Percentiles rank a stretch among this genome's conserved stretches.
Evolutionary conservation across 2,888 invertebrate genomes (phyloP).

Genomic region (Diplolepis rosae): DNA sequence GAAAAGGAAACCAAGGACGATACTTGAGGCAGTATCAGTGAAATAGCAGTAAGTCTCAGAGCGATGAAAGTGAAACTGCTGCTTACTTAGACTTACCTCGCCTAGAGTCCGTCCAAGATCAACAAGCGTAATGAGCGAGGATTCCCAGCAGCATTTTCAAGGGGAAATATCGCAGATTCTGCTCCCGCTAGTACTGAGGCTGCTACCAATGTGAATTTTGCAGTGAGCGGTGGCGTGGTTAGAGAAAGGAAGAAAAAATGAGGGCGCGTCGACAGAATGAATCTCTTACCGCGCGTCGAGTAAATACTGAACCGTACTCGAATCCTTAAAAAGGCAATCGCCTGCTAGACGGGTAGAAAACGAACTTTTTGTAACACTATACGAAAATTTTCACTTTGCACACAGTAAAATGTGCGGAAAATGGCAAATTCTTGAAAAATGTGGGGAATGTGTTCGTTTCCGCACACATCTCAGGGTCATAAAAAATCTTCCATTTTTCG

Average conservation of each 20-base stretch:
- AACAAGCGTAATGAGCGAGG: conserved; percentile 5
- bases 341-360: background rate
- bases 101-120: background rate
- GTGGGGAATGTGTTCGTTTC: too few species aligned
- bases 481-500: too few species aligned
- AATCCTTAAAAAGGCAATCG: conserved; percentile 20
- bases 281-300: conserved; percentile 16
- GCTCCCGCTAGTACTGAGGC: background rate
- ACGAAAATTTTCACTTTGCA: background rate
- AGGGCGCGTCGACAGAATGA: conserved; percentile 27
- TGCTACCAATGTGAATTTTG: background rate
- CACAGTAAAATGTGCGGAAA: too few species aligned
- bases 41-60: background rate
- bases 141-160: background rate
- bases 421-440: too few species aligned
- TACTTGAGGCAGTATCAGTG: background rate
- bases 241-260: conserved; percentile 26
- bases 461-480: too few species aligned
- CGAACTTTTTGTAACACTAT: too few species aligned
- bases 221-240: background rate
- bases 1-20: background rate
- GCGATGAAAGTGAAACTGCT: background rate
- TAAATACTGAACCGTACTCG: conserved; percentile 7
- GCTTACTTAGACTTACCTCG: background rate
- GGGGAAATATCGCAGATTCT: conserved; percentile 17